A percentile compares a stretch with the other conserved stretches of the same genome.
These are phyloP conservation scores for Brevipalpus yothersi DNA, from an alignment of 1,140 invertebrate genomes.

Conservation along the genomic window DNA sequence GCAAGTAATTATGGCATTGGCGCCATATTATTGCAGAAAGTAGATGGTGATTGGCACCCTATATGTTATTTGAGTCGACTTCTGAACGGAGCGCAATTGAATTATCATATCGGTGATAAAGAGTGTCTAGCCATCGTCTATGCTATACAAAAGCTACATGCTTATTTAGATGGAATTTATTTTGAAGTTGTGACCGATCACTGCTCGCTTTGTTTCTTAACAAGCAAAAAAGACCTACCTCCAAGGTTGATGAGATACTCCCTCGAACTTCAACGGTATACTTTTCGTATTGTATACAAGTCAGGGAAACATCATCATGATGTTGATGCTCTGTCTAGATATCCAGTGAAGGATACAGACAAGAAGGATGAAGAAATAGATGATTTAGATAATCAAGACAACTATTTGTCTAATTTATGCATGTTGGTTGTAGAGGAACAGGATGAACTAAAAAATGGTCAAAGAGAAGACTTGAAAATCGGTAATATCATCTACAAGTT, in stretches of 20 bases:
- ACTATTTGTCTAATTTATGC: too few relatives aligned
- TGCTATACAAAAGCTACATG: too few relatives aligned
- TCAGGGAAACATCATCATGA: slow-evolving; percentile 3
- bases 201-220: slow-evolving; percentile 22
- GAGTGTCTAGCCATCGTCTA: too few relatives aligned
- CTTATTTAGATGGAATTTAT: too few relatives aligned
- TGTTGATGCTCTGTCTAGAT: background rate
- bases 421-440: background rate
- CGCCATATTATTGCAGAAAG: too few relatives aligned
- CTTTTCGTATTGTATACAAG: slow-evolving; percentile 20
- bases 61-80: slow-evolving; percentile 1
- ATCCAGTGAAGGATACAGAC: background rate
- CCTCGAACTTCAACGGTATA: slow-evolving; percentile 23
- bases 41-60: too few relatives aligned
- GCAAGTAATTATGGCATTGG: too few relatives aligned
- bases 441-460: background rate
- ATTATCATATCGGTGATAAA: too few relatives aligned
- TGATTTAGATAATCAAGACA: too few relatives aligned
- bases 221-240: slow-evolving; percentile 18
- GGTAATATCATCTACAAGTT: too few relatives aligned
- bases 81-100: slow-evolving; percentile 25
- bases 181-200: slow-evolving; percentile 28
- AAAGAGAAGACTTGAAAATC: too few relatives aligned
- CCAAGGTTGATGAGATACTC: slow-evolving; percentile 24
- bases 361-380: background rate